Conservation (phyloP, 2,797 vertebrate species). For the Aplochiton taeniatus region DNA sequence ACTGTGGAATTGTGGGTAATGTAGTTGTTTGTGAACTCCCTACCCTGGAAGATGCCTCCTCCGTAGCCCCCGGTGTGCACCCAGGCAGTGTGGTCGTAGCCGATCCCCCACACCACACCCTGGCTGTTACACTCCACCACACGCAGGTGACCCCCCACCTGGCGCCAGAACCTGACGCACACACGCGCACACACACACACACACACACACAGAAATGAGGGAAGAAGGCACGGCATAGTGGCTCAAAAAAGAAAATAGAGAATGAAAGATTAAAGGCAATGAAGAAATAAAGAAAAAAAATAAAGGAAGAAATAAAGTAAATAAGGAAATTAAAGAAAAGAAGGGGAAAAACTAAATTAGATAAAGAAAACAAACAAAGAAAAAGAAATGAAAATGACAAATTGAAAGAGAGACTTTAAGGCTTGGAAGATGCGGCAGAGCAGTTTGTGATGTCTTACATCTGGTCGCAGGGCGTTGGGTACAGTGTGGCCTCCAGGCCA, state of each 20-base stretch:
- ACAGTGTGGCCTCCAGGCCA: constrained; percentile 80
- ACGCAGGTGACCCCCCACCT: constrained; percentile 91
- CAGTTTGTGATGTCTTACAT: constrained; percentile 78
- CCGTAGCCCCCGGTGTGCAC: constrained; percentile 88
- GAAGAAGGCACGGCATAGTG: neutral
- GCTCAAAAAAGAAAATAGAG: too few relatives aligned
- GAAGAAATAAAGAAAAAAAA: too few relatives aligned
- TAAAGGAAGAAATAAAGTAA: too few relatives aligned
- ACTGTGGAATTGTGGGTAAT: neutral
- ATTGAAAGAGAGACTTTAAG: neutral
- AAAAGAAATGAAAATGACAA: neutral
- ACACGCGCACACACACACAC: neutral
- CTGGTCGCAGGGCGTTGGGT: constrained; percentile 86
- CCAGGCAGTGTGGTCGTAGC: constrained; percentile 93
- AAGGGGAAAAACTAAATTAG: too few relatives aligned
- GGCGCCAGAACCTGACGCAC: constrained; percentile 91
- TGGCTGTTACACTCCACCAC: constrained; percentile 84
- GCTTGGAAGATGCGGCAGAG: neutral
- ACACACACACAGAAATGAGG: neutral
- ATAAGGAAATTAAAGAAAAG: too few relatives aligned
- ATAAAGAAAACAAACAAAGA: neutral
- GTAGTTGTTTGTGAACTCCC: neutral
- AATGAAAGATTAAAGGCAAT: too few relatives aligned
- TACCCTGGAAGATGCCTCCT: constrained; percentile 90
- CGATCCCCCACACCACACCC: constrained; percentile 93